phyloP scores from a whole-genome alignment of 2,797 vertebrate genomes.

The Halcyon leucocephala region DNA sequence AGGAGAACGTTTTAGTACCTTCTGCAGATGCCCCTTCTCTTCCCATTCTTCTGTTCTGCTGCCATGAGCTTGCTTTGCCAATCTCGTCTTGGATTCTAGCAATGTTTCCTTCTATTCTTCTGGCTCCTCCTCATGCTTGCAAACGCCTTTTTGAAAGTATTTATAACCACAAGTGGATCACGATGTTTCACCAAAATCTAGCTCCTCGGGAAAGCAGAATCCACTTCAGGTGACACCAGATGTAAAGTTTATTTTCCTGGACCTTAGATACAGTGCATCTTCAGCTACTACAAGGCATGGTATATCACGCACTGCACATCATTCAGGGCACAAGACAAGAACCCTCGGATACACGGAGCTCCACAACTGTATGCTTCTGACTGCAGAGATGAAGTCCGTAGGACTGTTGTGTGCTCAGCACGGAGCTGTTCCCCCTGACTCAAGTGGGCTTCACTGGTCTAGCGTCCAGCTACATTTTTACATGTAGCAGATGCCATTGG shows the following conservation, averaged over 20 bases:
- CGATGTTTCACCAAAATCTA: constrained; percentile 10
- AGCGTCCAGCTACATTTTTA: not conserved
- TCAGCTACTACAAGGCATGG: not conserved
- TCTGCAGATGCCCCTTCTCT: not conserved
- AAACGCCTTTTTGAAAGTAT: constrained; percentile 30
- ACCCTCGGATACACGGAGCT: not conserved
- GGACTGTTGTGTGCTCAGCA: not conserved
- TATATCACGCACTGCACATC: not conserved
- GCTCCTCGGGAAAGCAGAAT: not conserved
- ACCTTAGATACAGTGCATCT: constrained; percentile 17
- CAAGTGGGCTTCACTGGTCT: not conserved
- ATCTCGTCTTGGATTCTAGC: not conserved
- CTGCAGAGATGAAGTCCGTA: not conserved
- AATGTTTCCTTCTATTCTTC: constrained; percentile 35
- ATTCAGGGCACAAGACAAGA: not conserved
- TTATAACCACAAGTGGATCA: constrained; percentile 20
- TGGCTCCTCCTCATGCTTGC: constrained; percentile 17
- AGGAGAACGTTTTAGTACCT: constrained; percentile 35
- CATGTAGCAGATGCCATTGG: not conserved
- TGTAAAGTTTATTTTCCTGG: constrained; percentile 6
- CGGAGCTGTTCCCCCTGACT: not conserved
- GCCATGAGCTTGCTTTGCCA: constrained; percentile 16
- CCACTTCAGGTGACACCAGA: constrained; percentile 17
- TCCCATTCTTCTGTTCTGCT: constrained; percentile 35
- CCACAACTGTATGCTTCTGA: not conserved